Conservation (phyloP, 2,797 vertebrate species). For the Chromobotia macracanthus region DNA sequence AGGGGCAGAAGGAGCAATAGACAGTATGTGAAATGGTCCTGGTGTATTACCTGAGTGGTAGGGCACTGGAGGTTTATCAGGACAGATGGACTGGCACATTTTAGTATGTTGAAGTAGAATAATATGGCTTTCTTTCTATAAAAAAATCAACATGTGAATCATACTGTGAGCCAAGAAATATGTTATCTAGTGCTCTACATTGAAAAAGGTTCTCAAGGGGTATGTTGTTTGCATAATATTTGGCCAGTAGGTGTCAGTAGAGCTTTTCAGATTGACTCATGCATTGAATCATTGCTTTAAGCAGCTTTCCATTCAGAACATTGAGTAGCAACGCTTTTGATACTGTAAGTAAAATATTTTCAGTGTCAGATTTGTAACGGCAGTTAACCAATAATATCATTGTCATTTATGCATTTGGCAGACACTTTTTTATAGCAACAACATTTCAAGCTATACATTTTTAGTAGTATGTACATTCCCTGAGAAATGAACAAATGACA, state of each 20-base stretch:
- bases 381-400: neutral
- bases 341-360: neutral
- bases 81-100: conserved; percentile 84
- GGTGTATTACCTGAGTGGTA: conserved; percentile 73
- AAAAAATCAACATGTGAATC: conserved; percentile 22
- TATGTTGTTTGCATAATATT: neutral
- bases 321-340: neutral
- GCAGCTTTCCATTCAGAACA: neutral
- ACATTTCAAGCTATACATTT: neutral
- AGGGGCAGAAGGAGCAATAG: neutral
- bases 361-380: neutral
- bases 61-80: conserved; percentile 90
- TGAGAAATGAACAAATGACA: neutral
- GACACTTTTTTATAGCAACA: neutral
- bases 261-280: neutral
- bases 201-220: neutral
- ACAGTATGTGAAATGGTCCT: neutral
- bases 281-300: neutral
- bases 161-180: neutral
- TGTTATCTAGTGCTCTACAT: neutral
- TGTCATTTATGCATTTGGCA: neutral
- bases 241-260: conserved; percentile 52
- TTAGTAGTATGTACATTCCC: neutral
- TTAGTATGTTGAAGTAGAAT: conserved; percentile 92
- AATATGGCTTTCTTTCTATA: conserved; percentile 86